Evolutionary conservation across 1,140 invertebrate species (phyloP), one percentile per base, ranked within the genome.

Genomic region (Dendrolimus punctatus): DNA sequence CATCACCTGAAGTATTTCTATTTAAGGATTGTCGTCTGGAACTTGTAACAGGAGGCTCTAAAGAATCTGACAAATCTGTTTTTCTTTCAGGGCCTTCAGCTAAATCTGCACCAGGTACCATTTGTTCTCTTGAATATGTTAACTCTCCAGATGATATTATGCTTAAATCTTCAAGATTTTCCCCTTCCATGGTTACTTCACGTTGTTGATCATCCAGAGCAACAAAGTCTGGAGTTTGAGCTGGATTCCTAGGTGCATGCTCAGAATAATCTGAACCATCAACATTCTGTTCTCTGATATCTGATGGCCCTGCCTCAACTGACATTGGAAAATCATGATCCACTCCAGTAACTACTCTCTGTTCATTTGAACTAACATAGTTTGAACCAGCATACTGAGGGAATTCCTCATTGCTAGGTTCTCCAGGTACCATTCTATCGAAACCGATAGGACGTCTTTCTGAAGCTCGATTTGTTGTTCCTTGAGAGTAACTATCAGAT

Each of bases 151-250:
- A 72, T 5, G 80, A 69, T 49, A 80, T 73, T 6, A 64, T 55
- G 58, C 83, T 86, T 40, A 87, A 71, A 71, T 90, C 89, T 61
- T 90, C 88, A 36, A 90, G 68, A 58, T 90, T 90, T 60, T 90
- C 90, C 7, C 90, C 90, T 58, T 90, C 89, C 73, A 90, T 81
- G 8, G 83, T 87, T 8, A 89, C 71, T 59, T 90, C 90, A 42
- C 90, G 72, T 55, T 88, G 88, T 40, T 80, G 72, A 41, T 87
- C 89, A 47, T 68, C 79, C 44, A 67, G 73, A 9, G 61, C 52
- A 36, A 57, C 70, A 40, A 67, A 85, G 38, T 82, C 80, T 0
- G 74, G 63, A 4, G 77, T 58, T 58, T 82, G 71, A n/a, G 74
- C 73, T 46, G 72, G 62, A 49, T 71, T 77, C 40, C 77, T 80